phyloP scores from a whole-genome alignment of 1,140 invertebrate species.

The Papilio xuthus region DNA sequence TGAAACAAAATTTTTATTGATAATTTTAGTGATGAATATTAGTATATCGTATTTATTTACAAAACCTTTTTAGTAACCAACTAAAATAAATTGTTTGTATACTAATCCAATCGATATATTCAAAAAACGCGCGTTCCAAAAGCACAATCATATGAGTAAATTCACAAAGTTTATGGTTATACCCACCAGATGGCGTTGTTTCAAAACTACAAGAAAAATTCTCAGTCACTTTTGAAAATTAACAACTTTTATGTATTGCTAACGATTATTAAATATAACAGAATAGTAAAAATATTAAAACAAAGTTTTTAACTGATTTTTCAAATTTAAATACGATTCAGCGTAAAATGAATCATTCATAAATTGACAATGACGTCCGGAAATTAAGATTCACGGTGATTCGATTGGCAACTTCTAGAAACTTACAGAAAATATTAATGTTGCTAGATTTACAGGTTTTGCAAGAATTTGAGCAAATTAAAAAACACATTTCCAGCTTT shows the following conservation, averaged over 20 bases:
- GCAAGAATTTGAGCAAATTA: slow-evolving; percentile 12
- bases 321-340: background rate
- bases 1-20: too few relatives aligned
- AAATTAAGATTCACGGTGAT: slow-evolving; percentile 35
- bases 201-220: background rate
- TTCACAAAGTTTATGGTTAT: background rate
- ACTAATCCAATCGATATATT: background rate
- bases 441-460: slow-evolving; percentile 48
- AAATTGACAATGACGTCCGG: slow-evolving; percentile 50
- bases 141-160: too few relatives aligned
- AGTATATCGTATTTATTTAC: background rate
- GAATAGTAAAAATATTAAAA: background rate
- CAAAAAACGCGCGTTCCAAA: background rate
- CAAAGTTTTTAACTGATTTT: background rate
- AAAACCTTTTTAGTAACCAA: too few relatives aligned
- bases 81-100: too few relatives aligned
- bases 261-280: too few relatives aligned
- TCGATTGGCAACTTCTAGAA: slow-evolving; percentile 69
- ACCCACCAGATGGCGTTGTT: background rate
- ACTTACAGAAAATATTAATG: slow-evolving; percentile 58
- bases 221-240: background rate
- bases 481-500: background rate
- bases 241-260: too few relatives aligned
- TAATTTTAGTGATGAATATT: background rate
- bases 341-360: slow-evolving; percentile 51